Evolutionary conservation across 2,797 vertebrate genomes (phyloP), one percentile per base, ranked within the genome.

Genomic region (Pipistrellus pipistrellus): DNA sequence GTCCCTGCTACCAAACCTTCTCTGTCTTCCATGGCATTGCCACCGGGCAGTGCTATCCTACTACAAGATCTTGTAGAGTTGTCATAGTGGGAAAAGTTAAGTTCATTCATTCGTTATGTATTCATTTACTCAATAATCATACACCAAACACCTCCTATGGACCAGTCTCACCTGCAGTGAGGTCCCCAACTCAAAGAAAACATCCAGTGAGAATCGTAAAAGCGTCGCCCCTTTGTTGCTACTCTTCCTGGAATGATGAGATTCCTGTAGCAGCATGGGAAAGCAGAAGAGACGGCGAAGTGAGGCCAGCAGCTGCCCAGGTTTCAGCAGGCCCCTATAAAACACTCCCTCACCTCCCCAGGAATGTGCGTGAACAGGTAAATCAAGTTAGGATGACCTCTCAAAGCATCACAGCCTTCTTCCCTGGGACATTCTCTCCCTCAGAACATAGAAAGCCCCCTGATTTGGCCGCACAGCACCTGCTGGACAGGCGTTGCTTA

Each of bases 291-390:
- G 89, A 8, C 8, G 11, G 23, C 20, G 57, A 64, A 1, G 11
- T 20, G 32, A 44, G 32, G 20, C 38, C 20, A 82, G 14, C 25
- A 3, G 17, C 2, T 1, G 5, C 35, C 73, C 75, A 23, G 30
- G 72, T 59, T 86, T 55, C 62, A 9, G 51, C 68, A 32, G 0
- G 35, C 51, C 41, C 9, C 12, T 23, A 8, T 11, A 53, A 46
- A 73, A 35, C 3, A 35, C 62, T 64, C 75, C 35, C 57, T 48
- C 3, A 7, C 76, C 59, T 59, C 75, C 44, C 78, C 46, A 46
- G 81, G 89, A 88, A 82, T 55, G 81, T 38, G 59, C 75, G 17
- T 55, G 35, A 93, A 87, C 53, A 76, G 87, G 81, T 76, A 76
- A 76, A 76, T 72, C 69, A 41, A 73, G 57, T 84, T 38, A 87